Evolutionary conservation across 2,113 vertebrate genomes (phyloP).

Genomic region (Protobothrops mucrosquamatus): DNA sequence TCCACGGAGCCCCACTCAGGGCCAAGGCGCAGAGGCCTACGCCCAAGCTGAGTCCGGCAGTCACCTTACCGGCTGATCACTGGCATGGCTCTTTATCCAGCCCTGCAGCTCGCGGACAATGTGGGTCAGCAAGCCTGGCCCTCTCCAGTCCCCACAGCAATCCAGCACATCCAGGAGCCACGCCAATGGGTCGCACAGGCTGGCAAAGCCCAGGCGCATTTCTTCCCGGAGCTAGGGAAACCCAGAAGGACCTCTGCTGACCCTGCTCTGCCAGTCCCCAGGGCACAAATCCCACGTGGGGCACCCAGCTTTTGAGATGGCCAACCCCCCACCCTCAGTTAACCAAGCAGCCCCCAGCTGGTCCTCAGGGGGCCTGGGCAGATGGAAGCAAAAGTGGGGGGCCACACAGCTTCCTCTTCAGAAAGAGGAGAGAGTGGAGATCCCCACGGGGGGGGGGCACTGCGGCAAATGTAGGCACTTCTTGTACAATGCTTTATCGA

Average conservation of each 20-base stretch:
- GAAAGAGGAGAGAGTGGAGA: background rate
- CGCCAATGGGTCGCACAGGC: conserved; percentile 48
- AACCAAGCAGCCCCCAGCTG: background rate
- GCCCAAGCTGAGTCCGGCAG: background rate
- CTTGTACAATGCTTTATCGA: background rate
- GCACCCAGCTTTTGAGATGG: background rate
- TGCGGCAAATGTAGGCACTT: background rate
- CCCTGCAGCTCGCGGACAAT: conserved; percentile 47
- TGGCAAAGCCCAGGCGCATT: conserved; percentile 50
- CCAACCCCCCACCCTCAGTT: background rate
- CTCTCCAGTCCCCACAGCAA: conserved; percentile 1
- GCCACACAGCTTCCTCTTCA: background rate
- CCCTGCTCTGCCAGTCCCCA: background rate
- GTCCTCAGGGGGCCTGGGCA: background rate
- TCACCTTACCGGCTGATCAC: conserved; percentile 59
- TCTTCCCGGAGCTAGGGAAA: conserved; percentile 61
- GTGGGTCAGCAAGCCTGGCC: conserved; percentile 47
- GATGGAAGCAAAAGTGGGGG: background rate
- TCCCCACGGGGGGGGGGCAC: too few relatives aligned
- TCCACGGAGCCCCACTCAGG: background rate
- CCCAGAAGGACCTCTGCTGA: background rate
- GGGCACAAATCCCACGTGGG: accelerated
- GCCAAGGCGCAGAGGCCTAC: background rate
- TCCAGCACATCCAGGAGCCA: conserved; percentile 65
- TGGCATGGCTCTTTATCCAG: conserved; percentile 58